Base-by-base conservation (phyloP, 2,888 invertebrate species). In the Phyllotreta cruciferae region DNA sequence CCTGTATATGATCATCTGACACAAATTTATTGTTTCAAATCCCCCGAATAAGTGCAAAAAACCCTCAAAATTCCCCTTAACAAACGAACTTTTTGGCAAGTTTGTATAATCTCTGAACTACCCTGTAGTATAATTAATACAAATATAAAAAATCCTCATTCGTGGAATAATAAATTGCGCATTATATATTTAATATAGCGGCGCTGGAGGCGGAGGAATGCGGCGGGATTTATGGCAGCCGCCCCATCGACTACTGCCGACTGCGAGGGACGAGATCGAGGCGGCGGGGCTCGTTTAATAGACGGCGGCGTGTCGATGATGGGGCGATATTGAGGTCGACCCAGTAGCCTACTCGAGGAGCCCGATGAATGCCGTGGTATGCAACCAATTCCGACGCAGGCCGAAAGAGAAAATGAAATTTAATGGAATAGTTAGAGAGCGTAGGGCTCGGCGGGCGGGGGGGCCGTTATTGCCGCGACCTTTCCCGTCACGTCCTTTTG, bases 291-390 rank as follows among this genome's bases (percentile, higher is more conserved):
- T 64, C 70, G 73, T 74, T 76, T 77, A 77, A 76, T 75, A 75
- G 74, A 72, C 71, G 24, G 35, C 8, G n/a, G 50, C n/a, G 36
- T 73, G 75, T 76, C 74, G 75, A 74, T 71, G 75, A 74, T 71
- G 73, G 71, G 75, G 74, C 56, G 73, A 70, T 77, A 78, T 77
- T 76, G 76, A 73, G 75, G 75, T 74, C 76, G 77, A 69, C 75
- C 76, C 74, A 75, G 69, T 76, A 74, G 73, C 75, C 76, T 74
- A 75, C 73, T 74, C 71, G 73, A 75, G 72, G 70, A 70, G 68
- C 66, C 67, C 71, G 72, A 72, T 62, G 62, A 69, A 76, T 76
- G 74, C 69, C 62, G 61, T 69, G 71, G 75, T 72, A 77, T 76
- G 72, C 74, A 69, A 71, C 73, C 74, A 73, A 76, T 74, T 73